A percentile compares a stretch with the other conserved stretches of the same genome.
These are phyloP conservation scores for Andinoacara biseriatus DNA, from an alignment of 2,113 vertebrate genomes.

Conservation along the genomic window DNA sequence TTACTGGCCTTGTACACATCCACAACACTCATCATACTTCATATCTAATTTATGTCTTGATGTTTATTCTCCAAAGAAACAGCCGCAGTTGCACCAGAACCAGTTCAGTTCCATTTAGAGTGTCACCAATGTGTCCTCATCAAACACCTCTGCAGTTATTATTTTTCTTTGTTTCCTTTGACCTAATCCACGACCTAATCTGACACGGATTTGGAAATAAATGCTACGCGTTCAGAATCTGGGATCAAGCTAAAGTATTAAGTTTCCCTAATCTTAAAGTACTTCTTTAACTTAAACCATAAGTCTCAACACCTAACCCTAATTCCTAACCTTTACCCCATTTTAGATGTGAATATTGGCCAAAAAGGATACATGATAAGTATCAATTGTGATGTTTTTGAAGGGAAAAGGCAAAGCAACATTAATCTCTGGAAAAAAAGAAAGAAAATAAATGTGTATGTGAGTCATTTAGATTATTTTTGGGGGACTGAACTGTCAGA, in stretches of 20 bases:
- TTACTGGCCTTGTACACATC: slow-evolving; percentile 22
- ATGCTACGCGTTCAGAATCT: background rate
- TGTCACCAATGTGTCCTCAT: background rate
- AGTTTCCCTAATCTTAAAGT: no score
- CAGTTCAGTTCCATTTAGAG: background rate
- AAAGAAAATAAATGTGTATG: background rate
- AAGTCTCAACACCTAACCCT: background rate
- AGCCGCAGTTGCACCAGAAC: background rate
- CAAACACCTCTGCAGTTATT: background rate
- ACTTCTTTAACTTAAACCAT: background rate
- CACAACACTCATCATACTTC: slow-evolving; percentile 36
- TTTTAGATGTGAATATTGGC: background rate
- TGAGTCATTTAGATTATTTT: background rate
- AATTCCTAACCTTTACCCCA: background rate
- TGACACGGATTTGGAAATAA: background rate
- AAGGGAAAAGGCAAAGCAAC: rapidly evolving
- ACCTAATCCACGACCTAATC: background rate
- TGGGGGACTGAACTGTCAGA: background rate
- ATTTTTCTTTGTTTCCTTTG: background rate
- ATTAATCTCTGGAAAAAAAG: background rate
- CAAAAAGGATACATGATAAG: background rate
- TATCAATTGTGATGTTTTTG: no score
- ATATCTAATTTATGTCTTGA: slow-evolving; percentile 39
- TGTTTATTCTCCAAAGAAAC: background rate
- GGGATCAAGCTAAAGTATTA: background rate